Evolutionary conservation across 1,140 invertebrate species (phyloP).

Genomic region (Venturia canescens): DNA sequence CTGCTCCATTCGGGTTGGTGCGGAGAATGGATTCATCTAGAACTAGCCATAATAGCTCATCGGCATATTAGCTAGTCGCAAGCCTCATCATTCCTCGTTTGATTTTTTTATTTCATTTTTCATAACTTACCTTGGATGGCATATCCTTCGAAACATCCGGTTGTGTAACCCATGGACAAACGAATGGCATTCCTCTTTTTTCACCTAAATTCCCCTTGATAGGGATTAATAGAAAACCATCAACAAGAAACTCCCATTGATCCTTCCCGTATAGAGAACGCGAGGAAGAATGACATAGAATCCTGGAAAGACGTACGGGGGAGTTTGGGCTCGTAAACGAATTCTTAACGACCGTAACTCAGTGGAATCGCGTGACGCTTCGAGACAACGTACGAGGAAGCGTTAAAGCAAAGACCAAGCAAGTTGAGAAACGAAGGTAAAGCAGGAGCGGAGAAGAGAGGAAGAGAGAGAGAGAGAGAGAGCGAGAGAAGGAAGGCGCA

Average conservation of each 20-base stretch:
- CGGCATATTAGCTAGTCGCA: background rate
- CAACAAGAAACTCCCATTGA: background rate
- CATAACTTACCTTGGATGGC: too few species aligned
- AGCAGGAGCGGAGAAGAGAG: background rate
- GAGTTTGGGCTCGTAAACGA: slow-evolving; percentile 35
- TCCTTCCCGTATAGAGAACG: background rate
- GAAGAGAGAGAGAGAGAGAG: background rate
- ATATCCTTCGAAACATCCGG: too few species aligned
- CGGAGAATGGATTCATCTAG: background rate
- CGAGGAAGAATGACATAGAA: background rate
- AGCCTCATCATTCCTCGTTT: background rate
- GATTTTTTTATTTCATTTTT: too few species aligned
- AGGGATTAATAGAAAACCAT: background rate
- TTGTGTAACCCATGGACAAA: too few species aligned
- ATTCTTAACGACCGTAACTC: slow-evolving; percentile 40
- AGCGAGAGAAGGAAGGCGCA: slow-evolving; percentile 8
- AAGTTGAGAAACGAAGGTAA: background rate
- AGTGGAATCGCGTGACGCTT: slow-evolving; percentile 27
- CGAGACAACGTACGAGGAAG: slow-evolving; percentile 3
- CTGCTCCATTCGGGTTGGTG: slow-evolving; percentile 2
- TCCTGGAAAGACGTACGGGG: background rate
- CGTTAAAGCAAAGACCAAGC: background rate
- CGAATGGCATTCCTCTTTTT: too few species aligned
- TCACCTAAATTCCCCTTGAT: background rate
- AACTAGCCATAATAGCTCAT: slow-evolving; percentile 1